These are phyloP conservation scores for Ectemnius continuus DNA, from an alignment of 2,888 invertebrate species.

Conservation along the genomic window DNA sequence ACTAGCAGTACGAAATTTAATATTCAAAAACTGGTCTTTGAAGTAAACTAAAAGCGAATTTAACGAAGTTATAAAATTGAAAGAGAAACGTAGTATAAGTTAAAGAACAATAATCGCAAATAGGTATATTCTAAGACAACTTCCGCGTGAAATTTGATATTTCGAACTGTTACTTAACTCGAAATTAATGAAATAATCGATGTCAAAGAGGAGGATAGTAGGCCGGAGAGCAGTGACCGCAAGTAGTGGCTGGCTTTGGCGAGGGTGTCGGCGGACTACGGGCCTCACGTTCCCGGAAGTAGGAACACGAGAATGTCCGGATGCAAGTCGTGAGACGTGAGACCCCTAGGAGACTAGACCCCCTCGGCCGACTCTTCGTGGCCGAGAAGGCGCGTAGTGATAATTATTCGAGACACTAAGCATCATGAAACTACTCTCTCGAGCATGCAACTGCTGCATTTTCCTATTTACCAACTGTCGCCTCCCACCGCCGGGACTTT, in stretches of 20 bases:
- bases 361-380: constrained; percentile 38
- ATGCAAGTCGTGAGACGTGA: constrained; percentile 71
- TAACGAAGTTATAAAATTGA: neutral
- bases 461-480: neutral
- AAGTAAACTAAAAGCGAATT: too few relatives aligned
- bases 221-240: constrained; percentile 58
- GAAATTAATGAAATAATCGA: constrained; percentile 21
- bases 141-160: too few relatives aligned
- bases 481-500: neutral
- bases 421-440: constrained; percentile 15
- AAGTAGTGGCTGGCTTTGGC: constrained; percentile 51
- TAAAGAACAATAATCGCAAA: too few relatives aligned
- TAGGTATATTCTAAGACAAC: too few relatives aligned
- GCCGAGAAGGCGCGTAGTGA: constrained; percentile 31
- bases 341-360: constrained; percentile 63
- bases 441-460: constrained; percentile 6
- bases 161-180: too few relatives aligned
- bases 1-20: too few relatives aligned
- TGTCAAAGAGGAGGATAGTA: constrained; percentile 33
- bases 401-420: constrained; percentile 41
- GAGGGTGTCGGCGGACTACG: constrained; percentile 60
- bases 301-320: constrained; percentile 73
- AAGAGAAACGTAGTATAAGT: too few relatives aligned
- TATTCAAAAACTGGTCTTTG: too few relatives aligned
- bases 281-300: constrained; percentile 76